Base-by-base conservation (phyloP, 2,888 invertebrate genomes). In the Cerceris ruficornis region DNA sequence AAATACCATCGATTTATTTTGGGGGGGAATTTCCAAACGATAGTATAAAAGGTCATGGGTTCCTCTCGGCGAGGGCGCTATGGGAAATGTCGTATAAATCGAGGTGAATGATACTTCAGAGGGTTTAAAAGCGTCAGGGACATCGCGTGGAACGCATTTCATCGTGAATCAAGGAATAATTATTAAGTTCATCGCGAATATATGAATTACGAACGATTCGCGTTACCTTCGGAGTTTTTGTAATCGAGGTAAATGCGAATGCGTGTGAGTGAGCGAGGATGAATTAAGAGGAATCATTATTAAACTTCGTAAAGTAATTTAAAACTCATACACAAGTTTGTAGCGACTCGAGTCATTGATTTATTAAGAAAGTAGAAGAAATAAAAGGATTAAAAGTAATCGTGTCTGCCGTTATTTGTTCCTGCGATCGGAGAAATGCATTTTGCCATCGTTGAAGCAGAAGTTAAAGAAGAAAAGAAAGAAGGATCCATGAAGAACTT, bases 311-410 rank as follows among this genome's bases (percentile, higher is more conserved):
- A 84, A 84, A 90, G 86, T 89, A 87, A 89, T 88, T 88, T 88
- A 88, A 86, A 86, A 90, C 89, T 87, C 85, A 88, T 90, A 90
- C 78, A 87, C 82, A 87, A 89, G 80, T 91, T 87, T 90, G 91
- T 92, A 92, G 91, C 89, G 87, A 90, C 84, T 89, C 88, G 89
- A 89, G 87, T 89, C 89, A 90, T 88, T 84, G 83, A 88, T 89
- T 90, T 89, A 90, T 80, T 91, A 89, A 89, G 88, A 85, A 87
- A 89, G 90, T 91, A 92, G 91, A 88, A 85, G 87, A 89, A 89
- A 88, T 86, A 90, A 91, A 91, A 86, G 77, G 87, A 89, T 91
- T 85, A 86, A 89, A 80, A 75, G 75, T 75, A 82, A 55, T 28
- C 55, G 0, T 8, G 7, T 43, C 17, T 62, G 13, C 52, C 46